Base-by-base conservation (phyloP, 2,113 vertebrate genomes). In the Petromus typicus region DNA sequence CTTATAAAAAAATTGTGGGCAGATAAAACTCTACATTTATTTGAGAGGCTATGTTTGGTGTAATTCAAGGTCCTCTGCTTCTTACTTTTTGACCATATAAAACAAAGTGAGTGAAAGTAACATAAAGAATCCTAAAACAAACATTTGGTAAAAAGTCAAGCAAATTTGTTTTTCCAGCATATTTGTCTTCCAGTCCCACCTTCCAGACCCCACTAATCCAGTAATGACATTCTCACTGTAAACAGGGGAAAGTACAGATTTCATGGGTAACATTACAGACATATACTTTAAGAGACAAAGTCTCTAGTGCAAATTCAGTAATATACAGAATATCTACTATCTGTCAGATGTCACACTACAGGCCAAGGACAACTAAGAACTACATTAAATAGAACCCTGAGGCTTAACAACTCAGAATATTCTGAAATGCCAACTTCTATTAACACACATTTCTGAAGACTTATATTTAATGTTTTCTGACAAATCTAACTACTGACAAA, bases 11-110 rank as follows among this genome's bases (percentile, higher is more conserved):
- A 81, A 40, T 25, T 95, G 96, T 91, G 95, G 93, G 80, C 54
- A 97, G 93, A 97, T 96, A 91, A 97, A 95, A 94, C 69, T 90
- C 83, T 76, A 93, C 85, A 95, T 90, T 93, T 97, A 96, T 96
- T 97, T 96, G 75, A 54, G 93, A 89, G 59, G 66, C 43, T 76
- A 93, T 78, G 92, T 92, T 81, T 90, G 88, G 25, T 51, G 18
- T 90, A 91, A 94, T 93, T 96, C 89, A 79, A 91, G 61, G 43
- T 13, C 37, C 40, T 3, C 0, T 3, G 27, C 12, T 3, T 7
- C 20, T n/a, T 90, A 43, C 43, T 81, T 95, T 90, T 71, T 89
- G 16, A 93, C 13, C 67, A 91, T n/a, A 91, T 83, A 86, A 96
- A 93, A 91, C 34, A 43, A 93, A 89, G 34, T 66, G 92, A 94